Conservation (phyloP, 2,113 vertebrate genomes). For the Entelurus aequoreus region DNA sequence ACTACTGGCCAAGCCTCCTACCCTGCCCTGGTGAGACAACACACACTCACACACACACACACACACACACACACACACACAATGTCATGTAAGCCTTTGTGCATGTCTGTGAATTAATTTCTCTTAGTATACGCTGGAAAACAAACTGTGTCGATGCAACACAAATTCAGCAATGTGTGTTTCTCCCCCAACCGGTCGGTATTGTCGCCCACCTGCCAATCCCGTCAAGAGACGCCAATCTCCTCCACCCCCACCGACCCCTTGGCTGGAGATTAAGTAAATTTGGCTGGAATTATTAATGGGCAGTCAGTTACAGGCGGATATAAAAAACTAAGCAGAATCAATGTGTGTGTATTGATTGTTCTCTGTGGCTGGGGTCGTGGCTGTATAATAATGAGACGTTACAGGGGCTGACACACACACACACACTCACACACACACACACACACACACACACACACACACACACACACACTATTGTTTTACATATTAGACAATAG, state of each 20-base stretch:
- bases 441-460: slow-evolving; percentile 8
- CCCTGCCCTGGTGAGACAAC: slow-evolving; percentile 79
- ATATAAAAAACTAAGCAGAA: slow-evolving; percentile 74
- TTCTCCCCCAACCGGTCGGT: slow-evolving; percentile 29
- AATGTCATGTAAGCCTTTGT: slow-evolving; percentile 52
- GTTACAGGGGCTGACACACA: slow-evolving; percentile 55
- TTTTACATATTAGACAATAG: slow-evolving; percentile 38
- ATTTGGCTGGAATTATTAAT: slow-evolving; percentile 76
- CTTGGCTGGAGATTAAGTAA: slow-evolving; percentile 70
- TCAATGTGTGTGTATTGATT: slow-evolving; percentile 75
- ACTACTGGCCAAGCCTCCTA: slow-evolving; percentile 81
- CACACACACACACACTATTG: slow-evolving; percentile 4
- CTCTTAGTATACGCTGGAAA: slow-evolving; percentile 39
- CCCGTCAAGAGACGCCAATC: slow-evolving; percentile 44
- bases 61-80: slow-evolving; percentile 13
- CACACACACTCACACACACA: slow-evolving; percentile 11
- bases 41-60: slow-evolving; percentile 24
- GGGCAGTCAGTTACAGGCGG: slow-evolving; percentile 69
- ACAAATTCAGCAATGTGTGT: slow-evolving; percentile 25
- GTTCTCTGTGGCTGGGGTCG: slow-evolving; percentile 69
- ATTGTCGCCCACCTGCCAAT: slow-evolving; percentile 52
- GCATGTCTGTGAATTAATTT: slow-evolving; percentile 63
- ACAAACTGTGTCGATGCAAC: slow-evolving; percentile 40
- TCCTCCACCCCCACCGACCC: slow-evolving; percentile 23
- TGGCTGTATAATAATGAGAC: slow-evolving; percentile 75